Evolutionary conservation across 2,113 vertebrate genomes (phyloP).

Genomic region (Paradoxurus hermaphroditus): DNA sequence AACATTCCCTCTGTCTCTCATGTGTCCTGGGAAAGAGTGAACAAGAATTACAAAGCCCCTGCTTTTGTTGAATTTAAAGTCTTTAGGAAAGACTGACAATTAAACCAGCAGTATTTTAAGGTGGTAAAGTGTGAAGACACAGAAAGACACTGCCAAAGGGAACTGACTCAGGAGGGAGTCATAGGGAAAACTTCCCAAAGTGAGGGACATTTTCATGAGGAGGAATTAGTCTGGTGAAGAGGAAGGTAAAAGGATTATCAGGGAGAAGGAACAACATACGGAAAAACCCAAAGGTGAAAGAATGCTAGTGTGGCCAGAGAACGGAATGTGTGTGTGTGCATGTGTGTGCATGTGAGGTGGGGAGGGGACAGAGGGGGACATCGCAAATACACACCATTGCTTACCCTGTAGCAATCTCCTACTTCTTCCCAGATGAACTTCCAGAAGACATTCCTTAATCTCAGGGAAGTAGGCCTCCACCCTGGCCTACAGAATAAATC

Average conservation of each 20-base stretch:
- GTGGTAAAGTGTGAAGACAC: background rate
- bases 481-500: background rate
- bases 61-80: background rate
- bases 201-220: background rate
- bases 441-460: background rate
- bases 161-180: no score
- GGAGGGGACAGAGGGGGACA: background rate
- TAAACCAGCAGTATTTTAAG: background rate
- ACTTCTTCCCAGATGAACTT: background rate
- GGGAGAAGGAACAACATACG: background rate
- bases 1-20: background rate
- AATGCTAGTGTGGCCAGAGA: background rate
- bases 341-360: background rate
- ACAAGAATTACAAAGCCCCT: background rate
- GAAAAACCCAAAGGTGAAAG: background rate
- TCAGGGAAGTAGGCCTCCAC: background rate
- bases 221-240: background rate
- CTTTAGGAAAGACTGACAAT: background rate
- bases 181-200: background rate
- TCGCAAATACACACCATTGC: background rate
- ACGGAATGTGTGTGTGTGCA: background rate
- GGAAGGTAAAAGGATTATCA: background rate
- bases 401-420: background rate
- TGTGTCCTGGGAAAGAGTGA: background rate
- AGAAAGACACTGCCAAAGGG: background rate